A percentile compares a stretch with the other conserved stretches of the same genome.
phyloP scores from a whole-genome alignment of 2,797 vertebrate species.

The Merluccius polli region DNA sequence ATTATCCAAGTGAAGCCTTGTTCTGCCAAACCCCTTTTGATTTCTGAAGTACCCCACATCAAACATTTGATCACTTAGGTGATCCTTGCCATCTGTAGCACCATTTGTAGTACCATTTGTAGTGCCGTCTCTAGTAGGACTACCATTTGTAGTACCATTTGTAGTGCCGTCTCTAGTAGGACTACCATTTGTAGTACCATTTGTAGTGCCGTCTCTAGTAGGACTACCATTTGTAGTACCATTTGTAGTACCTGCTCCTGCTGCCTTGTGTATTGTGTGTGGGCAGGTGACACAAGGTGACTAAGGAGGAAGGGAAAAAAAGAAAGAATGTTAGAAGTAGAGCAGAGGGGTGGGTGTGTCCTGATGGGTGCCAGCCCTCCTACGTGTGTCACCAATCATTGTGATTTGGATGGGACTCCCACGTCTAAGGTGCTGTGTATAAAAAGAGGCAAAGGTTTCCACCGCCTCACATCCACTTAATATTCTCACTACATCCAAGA shows the following conservation, averaged over 20 bases:
- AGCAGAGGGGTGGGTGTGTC: conserved; percentile 36
- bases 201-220: neutral
- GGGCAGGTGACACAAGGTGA: neutral
- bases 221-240: neutral
- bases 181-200: neutral
- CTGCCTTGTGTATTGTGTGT: neutral
- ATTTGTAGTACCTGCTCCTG: neutral
- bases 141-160: neutral
- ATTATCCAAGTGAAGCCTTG: neutral
- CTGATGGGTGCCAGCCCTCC: conserved; percentile 45
- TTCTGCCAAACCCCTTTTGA: neutral
- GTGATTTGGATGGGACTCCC: conserved; percentile 33
- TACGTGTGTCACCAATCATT: conserved; percentile 30
- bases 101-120: no score
- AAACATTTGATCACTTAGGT: neutral
- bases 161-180: neutral
- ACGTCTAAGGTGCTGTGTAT: conserved; percentile 33
- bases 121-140: neutral
- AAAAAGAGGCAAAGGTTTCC: conserved; percentile 47
- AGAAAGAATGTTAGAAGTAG: conserved; percentile 13
- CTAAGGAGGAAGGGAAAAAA: neutral
- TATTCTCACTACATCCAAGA: conserved; percentile 1
- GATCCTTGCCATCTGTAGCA: no score
- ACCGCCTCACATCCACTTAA: conserved; percentile 26
- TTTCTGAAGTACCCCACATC: neutral